Base-by-base conservation (phyloP, 1,140 invertebrate species). In the Eueides isabella region DNA sequence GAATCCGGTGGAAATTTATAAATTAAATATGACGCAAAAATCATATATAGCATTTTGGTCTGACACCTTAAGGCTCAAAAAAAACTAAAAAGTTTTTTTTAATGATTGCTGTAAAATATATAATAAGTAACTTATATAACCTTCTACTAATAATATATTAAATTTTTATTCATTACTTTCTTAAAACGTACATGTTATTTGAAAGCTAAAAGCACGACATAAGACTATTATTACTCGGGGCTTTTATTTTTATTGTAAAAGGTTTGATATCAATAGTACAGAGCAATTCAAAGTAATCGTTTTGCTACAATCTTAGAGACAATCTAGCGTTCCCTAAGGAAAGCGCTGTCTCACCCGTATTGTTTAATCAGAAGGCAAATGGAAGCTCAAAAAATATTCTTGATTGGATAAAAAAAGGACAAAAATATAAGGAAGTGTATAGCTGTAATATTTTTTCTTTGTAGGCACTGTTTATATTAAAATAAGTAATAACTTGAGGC, bases 181-280 rank as follows among this genome's bases (percentile, higher is more conserved):
- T 38, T 38, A 38, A 38, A 14, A 38, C 35, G 4, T 16, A 38
- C 35, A 38, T 38, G 12, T 55, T 55, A 26, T 9, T 23, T 11
- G 0, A 55, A 55, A 55, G 16, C 19, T 19, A 12, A n/a, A n/a
- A 78, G 66, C 44, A 74, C 70, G 74, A 83, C 85, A 81, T 73
- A 79, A 78, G 75, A 68, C 83, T 77, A 84, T 87, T 86, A 87
- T 85, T 86, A 87, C 83, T 83, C 82, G 78, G 79, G 85, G 63
- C n/a, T 33, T 33, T 55, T 55, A 55, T 55, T 55, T 55, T 55
- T 55, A 55, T 23, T 55, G 19, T 26, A 55, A 55, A 55, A 55
- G 19, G 48, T 12, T 55, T 23, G 48, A 55, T 55, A 55, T 55
- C 48, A 55, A 23, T 55, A 26, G 48, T 33, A 64, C 12, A n/a